Evolutionary conservation across 2,888 invertebrate species (phyloP).

Genomic region (Mythimna albipuncta): DNA sequence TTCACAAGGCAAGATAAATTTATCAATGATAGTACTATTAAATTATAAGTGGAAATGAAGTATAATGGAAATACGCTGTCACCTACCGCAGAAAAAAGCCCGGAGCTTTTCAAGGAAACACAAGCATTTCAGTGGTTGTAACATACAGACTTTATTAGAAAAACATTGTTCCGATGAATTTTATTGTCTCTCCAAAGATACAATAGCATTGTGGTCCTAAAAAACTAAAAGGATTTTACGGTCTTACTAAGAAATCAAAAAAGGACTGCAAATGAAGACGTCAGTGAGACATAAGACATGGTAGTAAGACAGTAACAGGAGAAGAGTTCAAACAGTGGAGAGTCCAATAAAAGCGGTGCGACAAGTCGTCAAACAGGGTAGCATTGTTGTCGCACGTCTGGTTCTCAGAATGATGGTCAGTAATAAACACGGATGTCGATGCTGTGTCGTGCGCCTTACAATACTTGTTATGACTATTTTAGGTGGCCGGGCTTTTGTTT

Average conservation of each 20-base stretch:
- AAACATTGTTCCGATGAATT: conserved; percentile 1
- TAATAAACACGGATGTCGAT: conserved; percentile 68
- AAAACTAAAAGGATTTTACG: conserved; percentile 29
- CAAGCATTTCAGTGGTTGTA: background rate
- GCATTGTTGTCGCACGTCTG: conserved; percentile 62
- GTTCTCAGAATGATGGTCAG: conserved; percentile 63
- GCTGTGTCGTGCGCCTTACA: conserved; percentile 52
- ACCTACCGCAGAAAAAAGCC: background rate
- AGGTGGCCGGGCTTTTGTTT: conserved; percentile 28
- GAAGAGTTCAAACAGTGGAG: conserved; percentile 53
- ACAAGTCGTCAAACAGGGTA: conserved; percentile 62
- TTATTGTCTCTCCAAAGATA: background rate
- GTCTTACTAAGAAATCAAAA: conserved; percentile 45
- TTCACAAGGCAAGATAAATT: background rate
- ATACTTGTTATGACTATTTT: conserved; percentile 60
- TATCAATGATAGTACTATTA: background rate
- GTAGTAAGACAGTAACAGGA: conserved; percentile 50
- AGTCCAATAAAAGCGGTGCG: conserved; percentile 48
- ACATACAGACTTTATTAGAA: background rate
- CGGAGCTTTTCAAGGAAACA: background rate
- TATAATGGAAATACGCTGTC: no score
- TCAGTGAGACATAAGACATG: conserved; percentile 50
- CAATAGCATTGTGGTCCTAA: conserved; percentile 29
- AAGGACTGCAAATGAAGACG: conserved; percentile 38
- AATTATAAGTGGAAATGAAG: no score